A percentile compares a stretch with the other conserved stretches of the same genome.
These are phyloP conservation scores for Pterostichus madidus DNA, from an alignment of 2,888 invertebrate genomes.

Conservation along the genomic window DNA sequence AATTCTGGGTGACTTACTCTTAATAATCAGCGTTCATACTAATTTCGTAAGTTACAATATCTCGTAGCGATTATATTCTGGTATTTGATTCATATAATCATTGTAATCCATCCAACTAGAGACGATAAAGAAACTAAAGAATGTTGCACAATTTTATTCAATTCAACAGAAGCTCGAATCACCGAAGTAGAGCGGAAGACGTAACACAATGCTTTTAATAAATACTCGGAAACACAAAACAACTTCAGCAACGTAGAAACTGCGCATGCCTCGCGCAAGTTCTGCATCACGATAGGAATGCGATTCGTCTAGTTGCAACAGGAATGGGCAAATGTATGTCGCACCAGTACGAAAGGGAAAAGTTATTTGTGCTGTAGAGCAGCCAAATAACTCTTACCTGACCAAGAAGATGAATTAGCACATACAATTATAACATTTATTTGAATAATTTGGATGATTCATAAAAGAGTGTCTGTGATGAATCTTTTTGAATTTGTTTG, in stretches of 20 bases:
- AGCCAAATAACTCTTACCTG: not conserved
- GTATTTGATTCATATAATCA: too few relatives aligned
- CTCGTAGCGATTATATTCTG: too few relatives aligned
- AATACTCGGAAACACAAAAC: slow-evolving; percentile 52
- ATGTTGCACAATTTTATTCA: slow-evolving; percentile 34
- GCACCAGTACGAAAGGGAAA: too few relatives aligned
- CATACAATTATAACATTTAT: too few relatives aligned
- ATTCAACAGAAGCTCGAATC: slow-evolving; percentile 37
- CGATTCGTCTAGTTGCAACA: slow-evolving; percentile 15
- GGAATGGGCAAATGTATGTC: not conserved
- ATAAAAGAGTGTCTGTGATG: too few relatives aligned
- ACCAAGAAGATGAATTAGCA: too few relatives aligned
- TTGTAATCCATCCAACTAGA: too few relatives aligned
- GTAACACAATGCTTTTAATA: slow-evolving; percentile 60
- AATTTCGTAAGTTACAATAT: too few relatives aligned
- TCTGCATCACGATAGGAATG: slow-evolving; percentile 47
- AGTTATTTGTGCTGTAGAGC: not conserved
- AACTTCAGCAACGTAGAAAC: slow-evolving; percentile 36
- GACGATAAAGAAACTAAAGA: slow-evolving; percentile 12
- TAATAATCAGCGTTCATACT: too few relatives aligned
- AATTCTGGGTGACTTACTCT: too few relatives aligned
- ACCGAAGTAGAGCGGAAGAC: slow-evolving; percentile 37
- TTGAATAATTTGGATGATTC: too few relatives aligned
- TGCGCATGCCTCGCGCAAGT: not conserved
- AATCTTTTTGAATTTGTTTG: too few relatives aligned